Conservation (phyloP, 2,113 vertebrate species). For the Syngnathoides biaculeatus region DNA sequence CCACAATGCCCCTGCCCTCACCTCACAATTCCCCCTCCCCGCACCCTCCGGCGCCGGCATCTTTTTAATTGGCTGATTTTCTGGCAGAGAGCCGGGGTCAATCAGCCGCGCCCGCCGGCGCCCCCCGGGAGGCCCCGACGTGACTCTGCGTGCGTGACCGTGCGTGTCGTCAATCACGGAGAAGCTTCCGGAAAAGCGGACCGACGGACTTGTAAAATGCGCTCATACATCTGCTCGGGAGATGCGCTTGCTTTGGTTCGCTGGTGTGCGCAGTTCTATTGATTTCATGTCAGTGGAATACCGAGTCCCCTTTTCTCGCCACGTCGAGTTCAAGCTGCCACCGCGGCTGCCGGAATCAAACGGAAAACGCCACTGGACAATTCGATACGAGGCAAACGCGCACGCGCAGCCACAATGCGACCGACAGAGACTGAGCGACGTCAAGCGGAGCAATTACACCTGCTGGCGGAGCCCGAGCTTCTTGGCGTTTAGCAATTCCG, state of each 20-base stretch:
- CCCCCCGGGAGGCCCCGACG: constrained; percentile 41
- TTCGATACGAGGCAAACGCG: not conserved
- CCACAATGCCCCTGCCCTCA: constrained; percentile 19
- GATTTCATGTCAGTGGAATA: constrained; percentile 36
- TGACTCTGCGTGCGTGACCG: constrained; percentile 16
- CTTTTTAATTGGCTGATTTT: constrained; percentile 69
- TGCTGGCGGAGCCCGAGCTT: too few relatives aligned
- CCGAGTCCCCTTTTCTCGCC: constrained; percentile 17
- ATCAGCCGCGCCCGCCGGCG: constrained; percentile 57
- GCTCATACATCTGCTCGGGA: constrained; percentile 46
- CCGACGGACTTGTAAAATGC: constrained; percentile 36
- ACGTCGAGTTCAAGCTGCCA: not conserved
- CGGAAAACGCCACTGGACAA: not conserved
- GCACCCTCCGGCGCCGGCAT: constrained; percentile 35
- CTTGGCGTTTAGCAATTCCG: too few relatives aligned
- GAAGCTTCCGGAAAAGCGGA: constrained; percentile 10
- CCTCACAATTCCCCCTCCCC: not conserved
- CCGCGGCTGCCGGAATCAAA: constrained; percentile 1
- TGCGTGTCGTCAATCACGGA: constrained; percentile 19
- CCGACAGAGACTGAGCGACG: too few relatives aligned
- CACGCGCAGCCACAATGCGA: not conserved
- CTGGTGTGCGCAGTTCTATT: not conserved
- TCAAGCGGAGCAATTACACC: too few relatives aligned
- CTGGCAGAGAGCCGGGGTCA: constrained; percentile 62
- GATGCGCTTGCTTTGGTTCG: constrained; percentile 4